A percentile compares a stretch with the other conserved stretches of the same genome.
Conservation (phyloP, 2,888 invertebrate species). For the Apamea anceps region DNA sequence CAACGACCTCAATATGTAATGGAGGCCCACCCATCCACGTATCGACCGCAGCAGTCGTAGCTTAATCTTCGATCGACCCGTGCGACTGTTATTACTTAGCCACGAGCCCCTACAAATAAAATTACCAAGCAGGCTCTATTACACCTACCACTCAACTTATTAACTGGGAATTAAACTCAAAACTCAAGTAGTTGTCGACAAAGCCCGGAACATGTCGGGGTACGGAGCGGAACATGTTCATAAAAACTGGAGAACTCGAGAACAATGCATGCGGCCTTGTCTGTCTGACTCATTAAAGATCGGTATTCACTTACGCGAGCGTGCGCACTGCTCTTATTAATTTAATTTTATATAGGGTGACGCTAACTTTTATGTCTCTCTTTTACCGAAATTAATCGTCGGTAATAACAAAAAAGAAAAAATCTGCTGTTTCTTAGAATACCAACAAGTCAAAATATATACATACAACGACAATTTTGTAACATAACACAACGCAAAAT, state of each 20-base stretch:
- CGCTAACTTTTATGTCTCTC: not conserved
- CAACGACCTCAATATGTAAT: not conserved
- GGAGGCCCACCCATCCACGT: not conserved
- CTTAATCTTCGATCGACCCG: not conserved
- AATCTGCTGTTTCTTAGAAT: not conserved
- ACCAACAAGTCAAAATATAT: not conserved
- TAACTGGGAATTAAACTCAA: slow-evolving; percentile 29
- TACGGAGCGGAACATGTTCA: slow-evolving; percentile 53
- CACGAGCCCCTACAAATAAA: not conserved
- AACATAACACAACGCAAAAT: no score
- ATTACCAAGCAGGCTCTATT: not conserved
- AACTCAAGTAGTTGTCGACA: slow-evolving; percentile 18
- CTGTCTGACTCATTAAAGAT: slow-evolving; percentile 32
- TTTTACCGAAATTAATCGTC: not conserved
- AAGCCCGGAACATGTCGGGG: slow-evolving; percentile 48
- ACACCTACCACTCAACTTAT: not conserved
- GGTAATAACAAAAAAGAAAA: not conserved
- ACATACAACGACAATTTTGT: not conserved
- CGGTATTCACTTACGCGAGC: slow-evolving; percentile 30
- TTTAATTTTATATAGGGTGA: not conserved
- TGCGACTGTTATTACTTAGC: no score
- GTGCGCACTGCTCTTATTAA: not conserved
- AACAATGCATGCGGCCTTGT: slow-evolving; percentile 52
- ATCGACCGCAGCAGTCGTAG: not conserved
- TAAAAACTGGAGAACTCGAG: slow-evolving; percentile 43